Base-by-base conservation (phyloP, 2,113 vertebrate genomes). In the Poeciliopsis occidentalis region DNA sequence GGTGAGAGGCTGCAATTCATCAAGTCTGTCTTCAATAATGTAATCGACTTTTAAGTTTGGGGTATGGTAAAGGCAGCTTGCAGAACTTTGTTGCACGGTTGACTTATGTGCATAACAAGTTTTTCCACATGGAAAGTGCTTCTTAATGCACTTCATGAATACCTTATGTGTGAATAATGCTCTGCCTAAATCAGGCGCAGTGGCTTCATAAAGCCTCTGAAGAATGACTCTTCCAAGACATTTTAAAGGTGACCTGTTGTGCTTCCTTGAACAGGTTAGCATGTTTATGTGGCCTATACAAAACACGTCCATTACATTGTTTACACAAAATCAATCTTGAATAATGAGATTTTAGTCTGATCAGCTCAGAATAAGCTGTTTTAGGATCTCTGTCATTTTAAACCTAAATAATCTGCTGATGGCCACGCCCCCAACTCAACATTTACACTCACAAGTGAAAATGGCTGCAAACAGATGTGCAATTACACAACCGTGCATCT, bases 1-100 rank as follows among this genome's bases (percentile, higher is more conserved):
- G 86, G 73, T 71, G 76, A 64, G 71, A 79, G 78, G 76, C 86
- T 90, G 88, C 82, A 73, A 78, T 86, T 85, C 44, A 39, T 93
- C 85, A 89, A 86, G 80, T 87, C 89, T 91, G 85, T 88, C 82
- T 81, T 80, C 87, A 87, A 91, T 94, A 93, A 94, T 85, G 71
- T 78, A 87, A 87, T 91, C 72, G 72, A 88, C 89, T 87, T 84
- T 85, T 70, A 80, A 82, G 85, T 81, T 87, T 79, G 76, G 75
- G 89, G 82, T 67, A 81, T 70, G 60, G 80, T 86, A 75, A 79
- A 78, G 78, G 82, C 79, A 90, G 89, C 90, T 89, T 85, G 70
- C 85, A 84, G 73, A 88, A 79, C 80, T 85, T 78, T 87, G 76
- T 76, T 87, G 76, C 64, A 77, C 4, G 80, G 79, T 71, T 83